Base-by-base conservation (phyloP, 53 echinoderm and acorn worm species). In the Holothuria scabra region DNA sequence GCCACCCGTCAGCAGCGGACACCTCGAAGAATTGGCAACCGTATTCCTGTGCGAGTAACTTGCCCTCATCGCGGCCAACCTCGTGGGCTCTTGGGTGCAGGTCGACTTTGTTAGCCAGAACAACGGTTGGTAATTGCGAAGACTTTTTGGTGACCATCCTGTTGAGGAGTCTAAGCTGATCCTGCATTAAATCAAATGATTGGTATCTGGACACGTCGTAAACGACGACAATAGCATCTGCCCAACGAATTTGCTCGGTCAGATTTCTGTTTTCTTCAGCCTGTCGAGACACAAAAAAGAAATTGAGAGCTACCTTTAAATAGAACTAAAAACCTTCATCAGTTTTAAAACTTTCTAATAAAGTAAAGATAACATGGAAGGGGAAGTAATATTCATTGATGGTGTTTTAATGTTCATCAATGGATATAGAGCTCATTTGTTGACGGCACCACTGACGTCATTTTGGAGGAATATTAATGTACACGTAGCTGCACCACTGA, bases 21-120 rank as follows among this genome's bases (percentile, higher is more conserved):
- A 95, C 95, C 72, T 95, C 95, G 56, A 91, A 95, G 83, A 95
- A 95, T 70, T 91, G 87, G 80, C 93, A 95, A 6, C 95, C 91
- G 89, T 95, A 93, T 74, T 91, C 93, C 41, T 91, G 93, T 46
- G 95, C 95, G 37, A 95, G 83, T 22, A 86, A 83, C 12, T 85
- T 67, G 24, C 93, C 95, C 32, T 95, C 95, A 7, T 93, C 93
- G 9, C 83, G 33, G 55, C 74, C 74, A 21, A 95, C 93, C 21
- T 93, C 89, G 9, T 93, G 89, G 23, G 82, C 82, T 6, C 84
- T 86, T 28, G 91, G 93, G 25, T 95, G 91, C 30, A 93, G 85
- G 79, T 95, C 95, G 22, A 91, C 80, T 66, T 93, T 95, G 88
- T 95, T 95, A 32, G 86, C 95, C 14, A 95, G 86, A 68, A 95